Conservation (phyloP, 2,113 vertebrate species). For the Lathamus discolor region DNA sequence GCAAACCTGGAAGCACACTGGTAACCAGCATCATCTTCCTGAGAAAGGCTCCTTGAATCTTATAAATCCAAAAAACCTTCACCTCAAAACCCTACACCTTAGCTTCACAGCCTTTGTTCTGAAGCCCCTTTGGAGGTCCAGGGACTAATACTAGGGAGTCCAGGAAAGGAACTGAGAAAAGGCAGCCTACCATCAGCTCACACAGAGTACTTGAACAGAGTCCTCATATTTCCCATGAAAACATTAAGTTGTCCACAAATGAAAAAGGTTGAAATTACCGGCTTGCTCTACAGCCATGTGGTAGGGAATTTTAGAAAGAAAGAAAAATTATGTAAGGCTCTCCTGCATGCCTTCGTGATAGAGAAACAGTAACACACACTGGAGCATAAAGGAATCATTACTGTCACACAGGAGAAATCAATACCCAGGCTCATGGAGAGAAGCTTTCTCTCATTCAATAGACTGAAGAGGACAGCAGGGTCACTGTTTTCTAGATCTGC, state of each 20-base stretch:
- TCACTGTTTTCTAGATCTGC: background rate
- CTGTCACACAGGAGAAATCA: background rate
- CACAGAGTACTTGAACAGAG: background rate
- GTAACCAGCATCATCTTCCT: background rate
- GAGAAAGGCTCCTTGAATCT: background rate
- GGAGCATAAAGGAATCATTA: background rate
- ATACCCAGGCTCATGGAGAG: background rate
- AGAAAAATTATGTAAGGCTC: background rate
- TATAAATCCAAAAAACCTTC: background rate
- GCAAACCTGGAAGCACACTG: background rate
- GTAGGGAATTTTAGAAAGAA: background rate
- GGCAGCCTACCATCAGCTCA: background rate
- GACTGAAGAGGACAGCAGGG: background rate
- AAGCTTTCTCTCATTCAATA: background rate
- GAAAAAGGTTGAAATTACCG: background rate
- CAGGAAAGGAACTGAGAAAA: background rate
- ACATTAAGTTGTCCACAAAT: background rate
- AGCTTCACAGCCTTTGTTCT: background rate
- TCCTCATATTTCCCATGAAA: background rate
- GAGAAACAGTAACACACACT: background rate
- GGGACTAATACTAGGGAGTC: accelerated
- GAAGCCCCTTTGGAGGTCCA: background rate
- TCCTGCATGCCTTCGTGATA: background rate
- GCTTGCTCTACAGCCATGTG: background rate
- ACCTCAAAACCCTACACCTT: background rate